A percentile compares a stretch with the other conserved stretches of the same genome.
Evolutionary conservation across 2,888 invertebrate genomes (phyloP).

Genomic region (Cepaea hortensis): DNA sequence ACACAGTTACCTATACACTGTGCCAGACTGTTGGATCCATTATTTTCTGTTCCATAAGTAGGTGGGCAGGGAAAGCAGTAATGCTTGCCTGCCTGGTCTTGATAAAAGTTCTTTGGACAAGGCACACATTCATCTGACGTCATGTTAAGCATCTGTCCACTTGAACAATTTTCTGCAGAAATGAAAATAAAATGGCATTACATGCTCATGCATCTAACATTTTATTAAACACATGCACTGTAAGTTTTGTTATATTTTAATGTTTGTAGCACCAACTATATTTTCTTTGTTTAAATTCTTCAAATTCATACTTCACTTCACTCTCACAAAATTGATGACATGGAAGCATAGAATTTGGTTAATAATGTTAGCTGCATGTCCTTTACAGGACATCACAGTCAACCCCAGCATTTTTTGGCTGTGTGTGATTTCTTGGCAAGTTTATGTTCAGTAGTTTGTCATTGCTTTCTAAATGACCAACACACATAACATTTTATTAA

Average conservation of each 20-base stretch:
- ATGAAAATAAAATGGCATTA: background rate
- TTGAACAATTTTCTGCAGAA: conserved; percentile 35
- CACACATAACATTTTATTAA: too few relatives aligned
- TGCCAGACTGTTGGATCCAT: conserved; percentile 10
- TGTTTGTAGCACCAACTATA: background rate
- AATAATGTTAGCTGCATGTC: too few relatives aligned
- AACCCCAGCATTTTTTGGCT: too few relatives aligned
- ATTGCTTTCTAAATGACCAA: too few relatives aligned
- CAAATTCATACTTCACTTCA: too few relatives aligned
- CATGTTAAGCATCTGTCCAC: conserved; percentile 27
- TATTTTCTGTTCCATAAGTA: conserved; percentile 30
- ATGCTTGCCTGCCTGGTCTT: conserved; percentile 35
- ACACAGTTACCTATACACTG: conserved; percentile 35
- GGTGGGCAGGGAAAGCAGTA: conserved; percentile 49
- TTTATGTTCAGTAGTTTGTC: too few relatives aligned
- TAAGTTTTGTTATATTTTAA: background rate
- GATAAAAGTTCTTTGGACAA: conserved; percentile 51
- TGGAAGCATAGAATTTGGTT: too few relatives aligned
- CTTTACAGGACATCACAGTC: too few relatives aligned
- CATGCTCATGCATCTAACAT: background rate
- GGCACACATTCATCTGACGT: conserved; percentile 30
- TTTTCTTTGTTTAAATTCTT: too few relatives aligned
- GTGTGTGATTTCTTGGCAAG: too few relatives aligned
- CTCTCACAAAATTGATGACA: too few relatives aligned
- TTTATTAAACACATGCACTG: background rate